These are phyloP conservation scores for Boleophthalmus pectinirostris DNA, from an alignment of 2,113 vertebrate genomes.

Conservation along the genomic window DNA sequence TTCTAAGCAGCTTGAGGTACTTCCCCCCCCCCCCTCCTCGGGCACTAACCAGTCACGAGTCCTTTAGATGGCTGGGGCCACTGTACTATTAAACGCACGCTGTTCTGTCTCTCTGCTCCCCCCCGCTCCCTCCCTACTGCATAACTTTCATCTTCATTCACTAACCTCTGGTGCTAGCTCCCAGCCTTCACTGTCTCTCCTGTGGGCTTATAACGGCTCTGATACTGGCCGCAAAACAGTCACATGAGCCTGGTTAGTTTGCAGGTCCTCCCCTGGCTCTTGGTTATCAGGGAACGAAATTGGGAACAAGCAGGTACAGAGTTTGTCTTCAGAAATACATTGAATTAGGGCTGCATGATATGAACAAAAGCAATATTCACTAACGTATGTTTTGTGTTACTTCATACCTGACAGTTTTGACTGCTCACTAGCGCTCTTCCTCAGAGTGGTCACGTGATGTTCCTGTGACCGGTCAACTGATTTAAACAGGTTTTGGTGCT, in stretches of 20 bases:
- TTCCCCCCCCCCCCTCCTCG: constrained; percentile 32
- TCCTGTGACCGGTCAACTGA: too few species aligned
- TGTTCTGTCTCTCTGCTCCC: constrained; percentile 30
- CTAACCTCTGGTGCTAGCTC: constrained; percentile 49
- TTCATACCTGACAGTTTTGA: too few species aligned
- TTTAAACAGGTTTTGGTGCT: too few species aligned
- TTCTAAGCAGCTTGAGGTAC: constrained; percentile 85
- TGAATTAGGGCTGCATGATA: background rate
- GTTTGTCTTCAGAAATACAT: background rate
- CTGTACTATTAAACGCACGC: constrained; percentile 62
- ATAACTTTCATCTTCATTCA: constrained; percentile 61
- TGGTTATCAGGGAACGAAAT: background rate
- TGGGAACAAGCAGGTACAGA: background rate
- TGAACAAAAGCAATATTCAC: background rate
- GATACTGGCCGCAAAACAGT: constrained; percentile 9
- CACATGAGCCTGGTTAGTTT: background rate
- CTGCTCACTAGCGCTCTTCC: too few species aligned
- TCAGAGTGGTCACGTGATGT: too few species aligned
- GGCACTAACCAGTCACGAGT: constrained; percentile 72
- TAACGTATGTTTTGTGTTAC: too few species aligned
- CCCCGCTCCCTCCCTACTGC: constrained; percentile 28
- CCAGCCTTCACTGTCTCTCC: constrained; percentile 54
- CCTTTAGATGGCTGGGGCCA: constrained; percentile 59
- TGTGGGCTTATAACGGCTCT: constrained; percentile 71
- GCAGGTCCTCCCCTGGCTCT: background rate